These are phyloP conservation scores for Empidonax alnorum DNA, from an alignment of 2,113 vertebrate genomes.

Conservation along the genomic window DNA sequence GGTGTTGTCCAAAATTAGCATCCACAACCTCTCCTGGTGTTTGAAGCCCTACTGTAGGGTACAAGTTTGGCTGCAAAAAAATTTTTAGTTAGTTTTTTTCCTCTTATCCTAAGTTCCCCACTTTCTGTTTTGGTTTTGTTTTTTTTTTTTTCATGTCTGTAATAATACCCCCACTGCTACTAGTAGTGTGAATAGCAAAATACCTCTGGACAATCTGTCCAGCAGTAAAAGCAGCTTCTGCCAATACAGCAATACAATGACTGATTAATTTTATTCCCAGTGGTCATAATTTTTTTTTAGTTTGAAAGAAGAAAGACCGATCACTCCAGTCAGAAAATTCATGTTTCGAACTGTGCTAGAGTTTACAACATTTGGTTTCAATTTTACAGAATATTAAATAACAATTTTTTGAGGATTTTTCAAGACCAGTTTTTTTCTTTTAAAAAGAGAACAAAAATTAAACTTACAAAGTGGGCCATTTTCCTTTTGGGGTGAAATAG, in stretches of 20 bases:
- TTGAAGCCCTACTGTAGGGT: conserved; percentile 97
- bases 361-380: not conserved
- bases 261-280: not conserved
- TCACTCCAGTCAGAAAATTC: not conserved
- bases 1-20: conserved; percentile 97
- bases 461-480: conserved; percentile 15
- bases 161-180: not conserved
- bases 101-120: not conserved
- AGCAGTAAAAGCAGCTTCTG: not conserved
- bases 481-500: conserved; percentile 40
- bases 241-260: not conserved
- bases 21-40: conserved; percentile 98
- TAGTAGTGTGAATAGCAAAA: not conserved
- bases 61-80: conserved; percentile 92
- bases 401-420: not conserved
- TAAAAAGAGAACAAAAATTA: conserved; percentile 11
- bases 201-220: not conserved
- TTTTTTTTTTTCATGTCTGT: not conserved
- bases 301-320: not conserved
- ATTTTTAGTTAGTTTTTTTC: conserved; percentile 40
- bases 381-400: not conserved
- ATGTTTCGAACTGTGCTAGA: not conserved
- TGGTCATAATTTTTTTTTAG: not conserved
- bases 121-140: not conserved
- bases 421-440: not conserved